Conservation (phyloP, 1,140 invertebrate genomes). For the Cydia splendana region DNA sequence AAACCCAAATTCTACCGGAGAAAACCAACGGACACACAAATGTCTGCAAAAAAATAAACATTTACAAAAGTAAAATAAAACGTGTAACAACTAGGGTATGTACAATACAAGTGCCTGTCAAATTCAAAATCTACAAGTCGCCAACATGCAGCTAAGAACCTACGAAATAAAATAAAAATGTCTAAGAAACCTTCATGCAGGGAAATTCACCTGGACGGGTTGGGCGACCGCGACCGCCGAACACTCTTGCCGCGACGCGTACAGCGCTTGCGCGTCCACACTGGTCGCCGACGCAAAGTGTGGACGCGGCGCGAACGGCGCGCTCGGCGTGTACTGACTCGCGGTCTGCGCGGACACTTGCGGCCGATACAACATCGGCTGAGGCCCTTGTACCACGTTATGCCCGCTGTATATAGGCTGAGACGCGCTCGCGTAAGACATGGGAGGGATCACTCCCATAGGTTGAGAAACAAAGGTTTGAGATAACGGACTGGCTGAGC, state of each 20-base stretch:
- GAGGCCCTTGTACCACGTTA: conserved; percentile 45
- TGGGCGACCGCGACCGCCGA: conserved; percentile 41
- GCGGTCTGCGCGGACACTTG: conserved; percentile 45
- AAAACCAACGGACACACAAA: conserved; percentile 63
- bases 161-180: conserved; percentile 16
- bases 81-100: conserved; percentile 5
- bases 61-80: conserved; percentile 38
- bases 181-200: background rate
- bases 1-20: conserved; percentile 69
- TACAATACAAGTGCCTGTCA: conserved; percentile 19
- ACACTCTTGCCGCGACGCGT: conserved; percentile 51
- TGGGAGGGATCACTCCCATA: conserved; percentile 42
- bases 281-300: conserved; percentile 45
- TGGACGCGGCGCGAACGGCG: conserved; percentile 37
- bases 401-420: conserved; percentile 40
- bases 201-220: conserved; percentile 46
- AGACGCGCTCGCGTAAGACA: conserved; percentile 39
- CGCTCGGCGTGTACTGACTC: conserved; percentile 35
- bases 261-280: conserved; percentile 44
- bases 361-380: conserved; percentile 54
- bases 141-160: conserved; percentile 10
- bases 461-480: conserved; percentile 40
- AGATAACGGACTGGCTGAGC: conserved; percentile 49
- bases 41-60: conserved; percentile 58
- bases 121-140: conserved; percentile 13